phyloP scores from a whole-genome alignment of 2,888 invertebrate species.

The Dryococelus australis region DNA sequence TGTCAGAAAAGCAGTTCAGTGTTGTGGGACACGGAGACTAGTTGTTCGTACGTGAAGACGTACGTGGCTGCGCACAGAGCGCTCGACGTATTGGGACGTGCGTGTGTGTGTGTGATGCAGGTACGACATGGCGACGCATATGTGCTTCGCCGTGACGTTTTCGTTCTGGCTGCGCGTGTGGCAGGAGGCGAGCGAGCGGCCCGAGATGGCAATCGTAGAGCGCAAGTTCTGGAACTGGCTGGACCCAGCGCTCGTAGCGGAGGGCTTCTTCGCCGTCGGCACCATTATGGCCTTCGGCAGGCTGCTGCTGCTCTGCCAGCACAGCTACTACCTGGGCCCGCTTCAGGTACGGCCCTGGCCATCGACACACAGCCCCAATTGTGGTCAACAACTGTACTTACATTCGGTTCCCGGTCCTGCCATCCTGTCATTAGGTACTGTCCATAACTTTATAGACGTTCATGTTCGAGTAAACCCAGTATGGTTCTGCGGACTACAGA shows the following conservation, averaged over 20 bases:
- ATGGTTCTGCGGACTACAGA: too few relatives aligned
- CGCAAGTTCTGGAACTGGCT: slow-evolving; percentile 71
- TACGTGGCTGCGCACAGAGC: too few relatives aligned
- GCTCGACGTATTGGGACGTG: too few relatives aligned
- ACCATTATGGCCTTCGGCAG: slow-evolving; percentile 72
- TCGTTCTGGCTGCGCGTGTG: slow-evolving; percentile 69
- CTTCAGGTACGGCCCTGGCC: slow-evolving; percentile 54
- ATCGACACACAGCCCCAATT: too few relatives aligned
- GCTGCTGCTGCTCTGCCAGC: slow-evolving; percentile 68
- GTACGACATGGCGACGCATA: slow-evolving; percentile 39
- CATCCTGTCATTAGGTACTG: too few relatives aligned
- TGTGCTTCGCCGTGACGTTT: slow-evolving; percentile 68
- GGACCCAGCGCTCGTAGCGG: slow-evolving; percentile 70
- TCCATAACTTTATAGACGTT: too few relatives aligned
- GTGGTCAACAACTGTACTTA: too few relatives aligned
- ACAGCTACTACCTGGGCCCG: slow-evolving; percentile 71
- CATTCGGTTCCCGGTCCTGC: too few relatives aligned
- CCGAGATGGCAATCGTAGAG: slow-evolving; percentile 61
- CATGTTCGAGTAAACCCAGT: too few relatives aligned
- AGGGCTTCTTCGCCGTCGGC: slow-evolving; percentile 71
- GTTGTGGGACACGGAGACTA: too few relatives aligned
- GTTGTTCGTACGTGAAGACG: too few relatives aligned
- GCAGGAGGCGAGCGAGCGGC: slow-evolving; percentile 59
- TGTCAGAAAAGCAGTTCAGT: too few relatives aligned
- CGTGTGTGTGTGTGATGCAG: not conserved